Base-by-base conservation (phyloP, 2,888 invertebrate species). In the Lordiphosa fenestrarum region DNA sequence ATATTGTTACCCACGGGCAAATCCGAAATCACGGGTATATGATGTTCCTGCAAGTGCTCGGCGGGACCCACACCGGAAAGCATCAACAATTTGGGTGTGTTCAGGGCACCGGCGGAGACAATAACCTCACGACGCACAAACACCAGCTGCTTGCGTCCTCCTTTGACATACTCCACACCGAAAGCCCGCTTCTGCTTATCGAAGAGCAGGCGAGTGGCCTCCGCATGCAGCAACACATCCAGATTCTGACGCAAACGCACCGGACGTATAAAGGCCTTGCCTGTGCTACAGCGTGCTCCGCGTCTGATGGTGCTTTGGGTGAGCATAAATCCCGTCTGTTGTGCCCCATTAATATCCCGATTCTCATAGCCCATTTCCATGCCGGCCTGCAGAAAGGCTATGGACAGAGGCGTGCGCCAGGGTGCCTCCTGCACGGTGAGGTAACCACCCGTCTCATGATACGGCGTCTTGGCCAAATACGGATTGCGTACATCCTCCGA, bases 11-110 rank as follows among this genome's bases (percentile, higher is more conserved):
- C 96, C 0, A 96, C 96, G 78, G 94, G 94, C 1, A 95, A 88
- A 87, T 96, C 93, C 2, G 93, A 92, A 6, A 95, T 80, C 0
- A 96, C 91, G 0, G 94, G 94, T 64, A 97, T 95, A 4, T 91
- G 92, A 65, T 94, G 91, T 57, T 94, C 92, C 55, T 91, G 90
- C 4, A 96, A 89, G 84, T 96, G 95, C 10, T 95, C 94, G 2
- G 91, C 92, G 0, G 95, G 96, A 0, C 96, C 96, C 19, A 97
- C 92, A 0, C 98, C 98, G 52, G 96, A 96, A 6, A 98, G 87
- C 96, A 98, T 96, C 69, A 98, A 91, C 15, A 98, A 86, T 78
- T 98, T 97, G 0, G 98, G 97, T 3, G 95, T 94, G 51, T 95
- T 94, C 36, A 98, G 92, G 0, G 98, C 93, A 0, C 98, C 98